Evolutionary conservation across 1,140 invertebrate species (phyloP), one percentile per base, ranked within the genome.

Genomic region (Procambarus virginalis): DNA sequence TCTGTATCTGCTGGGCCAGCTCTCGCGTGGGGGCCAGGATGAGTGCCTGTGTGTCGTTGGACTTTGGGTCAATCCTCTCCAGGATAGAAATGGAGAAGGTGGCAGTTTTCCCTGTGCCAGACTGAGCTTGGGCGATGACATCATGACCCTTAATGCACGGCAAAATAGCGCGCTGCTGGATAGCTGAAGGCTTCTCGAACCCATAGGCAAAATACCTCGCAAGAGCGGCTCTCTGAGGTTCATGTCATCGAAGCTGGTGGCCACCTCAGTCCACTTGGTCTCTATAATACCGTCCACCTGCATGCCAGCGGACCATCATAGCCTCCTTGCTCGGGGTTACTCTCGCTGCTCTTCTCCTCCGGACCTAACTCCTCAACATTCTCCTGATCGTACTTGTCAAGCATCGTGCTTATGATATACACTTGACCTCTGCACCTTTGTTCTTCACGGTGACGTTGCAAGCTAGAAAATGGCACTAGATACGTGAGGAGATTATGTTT

Each of bases 171-270:
- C 99, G 96, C 94, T 99, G 99, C 94, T 99, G 99, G 94, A 99
- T 99, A 92, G 99, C 98, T 14, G 99, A 99, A 90, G 99, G 99
- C 94, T 99, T 99, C 94, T 99, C 99, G 95, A 99, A 99, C 96
- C 99, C 99, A 95, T 99, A 99, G 92, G 98, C 98, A 94, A 99
- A 93, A 99, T 99, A 94, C 99, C 99, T 94, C 99, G 95, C n/a
- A 99, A 95, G 64, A 99, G 95, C 93, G 98, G 97, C 94, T 98
- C 97, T 93, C 97, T 98, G 91, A 99, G 95, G 93, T 97, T 96
- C 99, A 99, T 99, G 94, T 99, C 97, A 45, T 77, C 34, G 75
- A 77, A 77, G 75, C 75, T 77, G 5, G 75, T 45, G 20, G 75
- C 75, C 75, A 77, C 75, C 75, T 77, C 75, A 0, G 75, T 34